phyloP scores from a whole-genome alignment of 2,113 vertebrate species.

The Aplodontia rufa region DNA sequence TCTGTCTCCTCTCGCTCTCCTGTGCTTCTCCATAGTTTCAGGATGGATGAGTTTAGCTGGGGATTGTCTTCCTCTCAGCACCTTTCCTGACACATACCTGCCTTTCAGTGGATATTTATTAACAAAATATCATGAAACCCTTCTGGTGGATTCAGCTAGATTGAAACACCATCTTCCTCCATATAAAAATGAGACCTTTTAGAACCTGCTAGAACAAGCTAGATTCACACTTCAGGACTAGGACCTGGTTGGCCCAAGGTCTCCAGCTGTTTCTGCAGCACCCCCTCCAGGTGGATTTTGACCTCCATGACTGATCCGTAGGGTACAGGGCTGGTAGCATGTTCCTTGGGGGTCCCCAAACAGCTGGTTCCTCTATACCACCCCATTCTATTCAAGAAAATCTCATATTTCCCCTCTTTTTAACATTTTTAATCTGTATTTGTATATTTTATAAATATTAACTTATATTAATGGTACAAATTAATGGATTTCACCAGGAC shows the following conservation, averaged over 20 bases:
- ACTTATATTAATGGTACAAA: not conserved
- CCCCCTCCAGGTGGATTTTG: fast-evolving
- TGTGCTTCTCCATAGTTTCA: not conserved
- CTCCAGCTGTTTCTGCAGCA: not conserved
- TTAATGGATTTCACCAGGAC: not conserved
- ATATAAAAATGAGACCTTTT: not conserved
- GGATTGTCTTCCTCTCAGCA: not conserved
- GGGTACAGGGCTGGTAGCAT: not conserved
- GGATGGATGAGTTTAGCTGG: not conserved
- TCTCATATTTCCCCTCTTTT: not conserved
- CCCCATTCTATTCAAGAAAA: not conserved
- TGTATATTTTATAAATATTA: not conserved
- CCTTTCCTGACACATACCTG: not conserved
- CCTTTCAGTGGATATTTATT: not conserved
- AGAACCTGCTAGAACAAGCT: not conserved
- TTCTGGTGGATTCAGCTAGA: not conserved
- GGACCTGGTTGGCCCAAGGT: not conserved
- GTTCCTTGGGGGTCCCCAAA: too few species aligned
- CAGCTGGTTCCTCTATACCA: fast-evolving
- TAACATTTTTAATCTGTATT: not conserved
- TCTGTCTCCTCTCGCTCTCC: not conserved
- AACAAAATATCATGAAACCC: not conserved
- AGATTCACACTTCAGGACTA: not conserved
- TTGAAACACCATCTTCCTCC: not conserved
- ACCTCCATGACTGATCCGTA: not conserved